Evolutionary conservation across 2,113 vertebrate genomes (phyloP), one percentile per base, ranked within the genome.

Genomic region (Chaetops frenatus): DNA sequence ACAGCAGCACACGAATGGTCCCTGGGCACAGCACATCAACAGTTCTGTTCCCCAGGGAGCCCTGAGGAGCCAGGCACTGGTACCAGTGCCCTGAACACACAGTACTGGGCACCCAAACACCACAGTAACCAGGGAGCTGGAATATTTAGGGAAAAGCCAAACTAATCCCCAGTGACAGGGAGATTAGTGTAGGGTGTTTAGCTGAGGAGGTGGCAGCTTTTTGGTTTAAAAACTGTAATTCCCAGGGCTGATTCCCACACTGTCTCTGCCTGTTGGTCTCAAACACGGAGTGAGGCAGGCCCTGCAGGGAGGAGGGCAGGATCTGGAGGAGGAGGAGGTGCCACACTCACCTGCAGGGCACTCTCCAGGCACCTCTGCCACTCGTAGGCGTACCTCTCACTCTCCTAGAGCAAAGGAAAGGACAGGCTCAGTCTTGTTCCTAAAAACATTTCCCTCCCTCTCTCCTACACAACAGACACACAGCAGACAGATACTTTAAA

Each of bases 341-440:
- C 14, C 64, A 70, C 84, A 97, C 98, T 97, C 96, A 99, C 99
- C 97, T 99, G 98, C 51, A 99, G 97, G 61, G 99, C 99, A 33
- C 98, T 99, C 96, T 99, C 98, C 97, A 99, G 97, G 96, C 99
- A 99, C 45, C 99, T 97, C 82, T 99, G 99, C 99, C 99, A 99
- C 94, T 99, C 99, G 11, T 99, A 99, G 0, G 99, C 99, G 2
- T 99, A 99, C 45, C 99, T 98, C 96, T 99, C 99, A 5, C 99
- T 99, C 97, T 99, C 99, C 99, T 99, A 27, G 51, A 64, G 79
- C 65, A 82, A 97, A 94, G 93, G 51, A 88, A 38, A 95, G 80
- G 71, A 91, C 78, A 82, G 87, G 76, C 38, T 47, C 40, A 81
- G 66, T 36, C 36, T 31, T 35, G 19, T 24, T 66, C 53, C 81